Percentiles rank a stretch among this genome's conserved stretches.
phyloP scores from a whole-genome alignment of 2,888 invertebrate species.

The Pteria penguin region DNA sequence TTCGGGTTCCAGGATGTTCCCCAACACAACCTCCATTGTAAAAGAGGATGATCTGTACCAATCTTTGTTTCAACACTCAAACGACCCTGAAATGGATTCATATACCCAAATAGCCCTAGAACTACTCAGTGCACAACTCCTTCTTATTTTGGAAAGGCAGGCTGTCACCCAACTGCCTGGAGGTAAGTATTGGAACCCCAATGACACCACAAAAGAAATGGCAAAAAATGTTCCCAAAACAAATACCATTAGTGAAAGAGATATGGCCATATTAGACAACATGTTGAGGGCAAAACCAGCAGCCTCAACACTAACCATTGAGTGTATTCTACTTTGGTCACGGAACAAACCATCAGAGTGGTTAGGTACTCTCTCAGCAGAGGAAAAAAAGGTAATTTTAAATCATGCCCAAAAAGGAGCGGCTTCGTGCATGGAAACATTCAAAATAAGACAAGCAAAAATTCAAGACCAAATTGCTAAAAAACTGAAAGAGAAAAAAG shows the following conservation, averaged over 20 bases:
- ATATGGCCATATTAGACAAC: constrained; percentile 24
- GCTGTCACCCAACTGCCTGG: constrained; percentile 44
- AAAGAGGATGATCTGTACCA: not conserved
- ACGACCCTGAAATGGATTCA: constrained; percentile 19
- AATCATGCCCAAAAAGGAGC: constrained; percentile 25
- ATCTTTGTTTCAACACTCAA: constrained; percentile 13
- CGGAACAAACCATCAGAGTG: constrained; percentile 42
- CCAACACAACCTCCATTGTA: not conserved
- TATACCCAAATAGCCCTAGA: constrained; percentile 37
- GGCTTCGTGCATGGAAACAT: not conserved
- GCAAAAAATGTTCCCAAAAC: constrained; percentile 20
- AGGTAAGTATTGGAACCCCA: constrained; percentile 32
- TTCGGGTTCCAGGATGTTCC: not conserved
- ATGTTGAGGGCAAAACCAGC: constrained; percentile 38
- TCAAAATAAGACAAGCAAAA: not conserved
- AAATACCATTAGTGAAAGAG: constrained; percentile 23
- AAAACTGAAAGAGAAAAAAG: constrained; percentile 1
- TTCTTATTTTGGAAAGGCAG: constrained; percentile 36
- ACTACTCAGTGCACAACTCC: constrained; percentile 7
- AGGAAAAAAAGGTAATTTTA: constrained; percentile 11
- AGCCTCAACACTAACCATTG: constrained; percentile 22
- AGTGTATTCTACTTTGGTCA: constrained; percentile 40
- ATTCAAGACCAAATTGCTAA: constrained; percentile 1
- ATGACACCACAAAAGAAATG: not conserved
- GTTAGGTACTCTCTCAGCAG: constrained; percentile 2